phyloP scores from a whole-genome alignment of 2,888 invertebrate species.

The Callosobruchus maculatus region DNA sequence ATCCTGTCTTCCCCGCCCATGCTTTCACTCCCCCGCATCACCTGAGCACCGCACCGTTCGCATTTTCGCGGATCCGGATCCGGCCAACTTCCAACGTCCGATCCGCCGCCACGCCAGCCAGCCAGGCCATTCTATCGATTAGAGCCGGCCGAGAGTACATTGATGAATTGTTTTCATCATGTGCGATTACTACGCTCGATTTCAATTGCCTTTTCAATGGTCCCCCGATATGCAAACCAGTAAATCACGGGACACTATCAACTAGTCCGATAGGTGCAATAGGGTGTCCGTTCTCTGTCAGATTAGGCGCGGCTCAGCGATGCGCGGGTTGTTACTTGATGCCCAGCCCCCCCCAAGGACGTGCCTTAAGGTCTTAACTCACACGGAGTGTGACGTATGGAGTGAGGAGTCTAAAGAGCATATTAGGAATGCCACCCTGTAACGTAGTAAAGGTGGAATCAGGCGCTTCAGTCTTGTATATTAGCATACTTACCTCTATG shows the following conservation, averaged over 20 bases:
- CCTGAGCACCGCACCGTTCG: constrained; percentile 32
- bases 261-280: constrained; percentile 42
- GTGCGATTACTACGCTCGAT: constrained; percentile 50
- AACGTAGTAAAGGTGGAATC: too few species aligned
- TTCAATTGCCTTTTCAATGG: constrained; percentile 52
- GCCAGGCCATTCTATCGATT: constrained; percentile 16
- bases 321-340: constrained; percentile 3
- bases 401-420: too few species aligned
- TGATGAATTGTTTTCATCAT: constrained; percentile 53
- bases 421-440: too few species aligned
- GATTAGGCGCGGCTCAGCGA: constrained; percentile 22
- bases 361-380: too few species aligned
- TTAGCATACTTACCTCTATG: too few species aligned
- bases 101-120: background rate
- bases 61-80: constrained; percentile 41
- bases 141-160: constrained; percentile 38
- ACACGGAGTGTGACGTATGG: too few species aligned
- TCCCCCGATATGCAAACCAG: constrained; percentile 45
- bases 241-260: constrained; percentile 49
- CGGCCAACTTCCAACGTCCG: background rate
- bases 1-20: constrained; percentile 11
- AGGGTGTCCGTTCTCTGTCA: constrained; percentile 36
- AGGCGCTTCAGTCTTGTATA: too few species aligned
- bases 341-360: background rate
- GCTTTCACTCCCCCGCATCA: constrained; percentile 19